Evolutionary conservation across 2,797 vertebrate species (phyloP).

Genomic region (Scolopax rusticola): DNA sequence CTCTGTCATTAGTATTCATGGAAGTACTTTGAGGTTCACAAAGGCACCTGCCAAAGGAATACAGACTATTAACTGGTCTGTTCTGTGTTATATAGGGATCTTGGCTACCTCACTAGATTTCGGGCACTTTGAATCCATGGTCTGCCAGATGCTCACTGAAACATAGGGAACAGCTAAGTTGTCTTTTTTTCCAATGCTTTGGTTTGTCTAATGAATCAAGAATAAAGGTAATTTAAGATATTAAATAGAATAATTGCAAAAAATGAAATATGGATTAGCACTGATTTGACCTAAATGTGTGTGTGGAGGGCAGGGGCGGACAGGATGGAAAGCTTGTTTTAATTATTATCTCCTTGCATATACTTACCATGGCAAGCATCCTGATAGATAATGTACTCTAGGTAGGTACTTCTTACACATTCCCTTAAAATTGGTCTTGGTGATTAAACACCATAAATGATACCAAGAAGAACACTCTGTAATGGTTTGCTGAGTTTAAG

Average conservation of each 20-base stretch:
- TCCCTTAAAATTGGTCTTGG: background rate
- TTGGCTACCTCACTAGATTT: background rate
- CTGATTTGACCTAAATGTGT: background rate
- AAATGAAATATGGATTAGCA: background rate
- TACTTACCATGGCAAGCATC: background rate
- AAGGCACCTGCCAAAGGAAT: background rate
- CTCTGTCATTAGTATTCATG: conserved; percentile 9
- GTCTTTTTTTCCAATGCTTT: background rate
- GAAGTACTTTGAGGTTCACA: conserved; percentile 32
- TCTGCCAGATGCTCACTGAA: background rate
- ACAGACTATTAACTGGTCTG: background rate
- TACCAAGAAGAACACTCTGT: background rate
- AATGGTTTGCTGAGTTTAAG: background rate
- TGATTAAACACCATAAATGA: background rate
- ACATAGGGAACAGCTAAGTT: background rate
- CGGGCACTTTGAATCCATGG: background rate
- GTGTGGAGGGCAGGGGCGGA: background rate
- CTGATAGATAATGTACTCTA: background rate
- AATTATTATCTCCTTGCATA: background rate
- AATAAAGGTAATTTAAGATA: background rate
- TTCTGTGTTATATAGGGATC: background rate
- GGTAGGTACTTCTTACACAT: background rate
- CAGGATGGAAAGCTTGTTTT: background rate
- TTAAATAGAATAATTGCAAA: background rate
- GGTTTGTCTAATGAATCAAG: background rate